Percentiles rank a stretch among this genome's conserved stretches.
These are phyloP conservation scores for Rousettus leschenaultii DNA, from an alignment of 2,113 vertebrate genomes.

Conservation along the genomic window DNA sequence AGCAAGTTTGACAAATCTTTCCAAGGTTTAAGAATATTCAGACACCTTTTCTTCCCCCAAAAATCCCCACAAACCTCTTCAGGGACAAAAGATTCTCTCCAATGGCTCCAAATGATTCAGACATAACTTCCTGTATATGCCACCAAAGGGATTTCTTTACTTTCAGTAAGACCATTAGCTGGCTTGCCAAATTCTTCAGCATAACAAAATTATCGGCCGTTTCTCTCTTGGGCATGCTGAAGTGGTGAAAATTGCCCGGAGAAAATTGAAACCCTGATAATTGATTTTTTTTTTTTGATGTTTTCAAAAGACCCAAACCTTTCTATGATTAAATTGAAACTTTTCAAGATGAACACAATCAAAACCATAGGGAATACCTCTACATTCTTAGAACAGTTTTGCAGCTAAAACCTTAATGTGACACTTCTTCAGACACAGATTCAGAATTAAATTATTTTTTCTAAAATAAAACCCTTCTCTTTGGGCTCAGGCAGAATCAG, in stretches of 20 bases:
- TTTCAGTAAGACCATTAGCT: slow-evolving; percentile 72
- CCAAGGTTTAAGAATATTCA: slow-evolving; percentile 58
- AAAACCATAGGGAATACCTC: slow-evolving; percentile 66
- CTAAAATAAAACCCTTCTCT: slow-evolving; percentile 72
- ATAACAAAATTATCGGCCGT: slow-evolving; percentile 77
- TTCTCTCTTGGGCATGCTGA: slow-evolving; percentile 79
- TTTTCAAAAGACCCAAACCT: slow-evolving; percentile 79
- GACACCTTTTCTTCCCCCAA: slow-evolving; percentile 56
- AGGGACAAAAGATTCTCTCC: slow-evolving; percentile 67
- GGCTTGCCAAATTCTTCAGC: slow-evolving; percentile 75
- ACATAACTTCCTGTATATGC: slow-evolving; percentile 54
- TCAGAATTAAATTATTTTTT: slow-evolving; percentile 79
- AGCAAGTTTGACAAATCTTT: slow-evolving; percentile 53
- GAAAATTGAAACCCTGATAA: slow-evolving; percentile 83
- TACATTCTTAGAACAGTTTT: slow-evolving; percentile 64
- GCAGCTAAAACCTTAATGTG: slow-evolving; percentile 61
- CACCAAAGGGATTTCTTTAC: slow-evolving; percentile 75
- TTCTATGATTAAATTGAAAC: slow-evolving; percentile 80
- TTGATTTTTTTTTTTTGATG: slow-evolving; percentile 82
- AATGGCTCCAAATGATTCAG: slow-evolving; percentile 64
- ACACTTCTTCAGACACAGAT: slow-evolving; percentile 73
- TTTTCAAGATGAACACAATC: slow-evolving; percentile 65
- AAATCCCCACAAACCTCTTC: slow-evolving; percentile 58
- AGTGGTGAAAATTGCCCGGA: slow-evolving; percentile 75
- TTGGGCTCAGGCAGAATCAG: slow-evolving; percentile 60